Evolutionary conservation across 2,113 vertebrate genomes (phyloP).

Genomic region (Salvelinus namaycush): DNA sequence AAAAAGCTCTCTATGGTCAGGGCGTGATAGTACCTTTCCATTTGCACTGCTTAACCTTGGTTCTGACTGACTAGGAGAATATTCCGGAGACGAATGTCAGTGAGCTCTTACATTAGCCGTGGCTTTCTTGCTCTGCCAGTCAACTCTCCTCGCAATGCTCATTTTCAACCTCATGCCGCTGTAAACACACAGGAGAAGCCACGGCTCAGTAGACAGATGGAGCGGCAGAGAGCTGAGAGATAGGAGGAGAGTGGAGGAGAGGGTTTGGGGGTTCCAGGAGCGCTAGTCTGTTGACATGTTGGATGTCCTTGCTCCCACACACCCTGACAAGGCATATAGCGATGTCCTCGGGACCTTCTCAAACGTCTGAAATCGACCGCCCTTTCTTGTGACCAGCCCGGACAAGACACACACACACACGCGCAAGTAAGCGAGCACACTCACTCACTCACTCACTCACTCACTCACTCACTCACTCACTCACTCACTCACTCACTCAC

Average conservation of each 20-base stretch:
- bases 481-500: too few species aligned
- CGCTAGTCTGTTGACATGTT: slow-evolving; percentile 31
- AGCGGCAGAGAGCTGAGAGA: background rate
- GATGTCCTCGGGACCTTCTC: too few species aligned
- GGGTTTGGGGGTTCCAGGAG: slow-evolving; percentile 10
- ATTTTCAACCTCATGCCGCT: background rate
- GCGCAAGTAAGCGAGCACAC: background rate
- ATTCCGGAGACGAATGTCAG: slow-evolving; percentile 36
- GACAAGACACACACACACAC: background rate
- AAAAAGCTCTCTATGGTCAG: too few species aligned
- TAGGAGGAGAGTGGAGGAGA: background rate
- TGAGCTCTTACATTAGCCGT: slow-evolving; percentile 30
- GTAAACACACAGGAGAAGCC: background rate
- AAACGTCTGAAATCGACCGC: too few species aligned
- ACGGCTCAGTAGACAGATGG: background rate
- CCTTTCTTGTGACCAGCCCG: too few species aligned
- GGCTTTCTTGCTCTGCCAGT: slow-evolving; percentile 24
- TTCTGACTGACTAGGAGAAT: slow-evolving; percentile 5
- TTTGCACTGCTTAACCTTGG: background rate
- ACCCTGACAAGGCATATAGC: background rate
- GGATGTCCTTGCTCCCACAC: slow-evolving; percentile 36
- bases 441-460: slow-evolving; percentile 1
- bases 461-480: too few species aligned
- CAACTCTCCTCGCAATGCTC: slow-evolving; percentile 5
- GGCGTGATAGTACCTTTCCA: background rate